Base-by-base conservation (phyloP, 2,113 vertebrate genomes). In the Nibea albiflora region DNA sequence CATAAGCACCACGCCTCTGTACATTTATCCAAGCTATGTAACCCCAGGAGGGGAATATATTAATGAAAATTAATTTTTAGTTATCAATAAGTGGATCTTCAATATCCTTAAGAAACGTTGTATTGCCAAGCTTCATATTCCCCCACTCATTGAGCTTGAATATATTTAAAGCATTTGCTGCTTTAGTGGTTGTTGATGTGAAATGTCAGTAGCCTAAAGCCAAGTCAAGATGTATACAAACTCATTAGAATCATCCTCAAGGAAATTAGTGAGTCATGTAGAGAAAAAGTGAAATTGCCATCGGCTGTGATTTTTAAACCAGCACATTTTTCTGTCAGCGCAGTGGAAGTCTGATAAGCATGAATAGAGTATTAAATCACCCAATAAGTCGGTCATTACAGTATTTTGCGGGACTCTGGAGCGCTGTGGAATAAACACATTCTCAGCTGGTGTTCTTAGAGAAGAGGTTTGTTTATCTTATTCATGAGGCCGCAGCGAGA, bases 191-290 rank as follows among this genome's bases (percentile, higher is more conserved):
- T 76, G 68, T 63, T 79, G 69, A 78, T 89, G 68, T 73, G 61
- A 88, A 90, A 88, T 77, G 69, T 83, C 84, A 84, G 74, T 44
- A 58, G 85, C 81, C 82, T 58, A 22, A 57, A 92, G 80, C 73
- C 9, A 83, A 82, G 49, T 84, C 60, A 80, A 88, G 74, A 88
- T 42, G 77, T 78, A 84, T 77, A 84, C 61, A 71, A 44, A 70
- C 46, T 76, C 35, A 84, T 84, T 80, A 84, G 60, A 74, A 76
- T 81, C 65, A 79, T 80, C 65, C 61, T 52, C 17, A 26, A 84
- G 64, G 56, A 82, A 80, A 84, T 84, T 74, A 78, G 52, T 44
- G 56, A 71, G 50, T 85, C 85, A 54, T 57, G 62, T 76, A 71
- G 76, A 65, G 46, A 81, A 71, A 78, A 80, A 68, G 79, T 56